Evolutionary conservation across 2,113 vertebrate genomes (phyloP).

Genomic region (Pedetes capensis): DNA sequence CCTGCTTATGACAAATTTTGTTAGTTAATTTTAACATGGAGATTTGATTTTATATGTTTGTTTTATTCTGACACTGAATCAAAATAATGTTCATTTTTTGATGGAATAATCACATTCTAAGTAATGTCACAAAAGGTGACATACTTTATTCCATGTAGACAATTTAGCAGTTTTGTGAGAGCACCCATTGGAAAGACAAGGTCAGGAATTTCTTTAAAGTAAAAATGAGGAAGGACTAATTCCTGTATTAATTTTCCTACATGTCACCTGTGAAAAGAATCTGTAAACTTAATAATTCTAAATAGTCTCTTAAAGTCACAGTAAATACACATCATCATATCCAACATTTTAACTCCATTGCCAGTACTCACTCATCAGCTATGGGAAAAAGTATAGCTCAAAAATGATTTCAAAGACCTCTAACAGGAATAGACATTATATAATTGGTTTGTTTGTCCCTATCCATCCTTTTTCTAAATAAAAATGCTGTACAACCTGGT

Average conservation of each 20-base stretch:
- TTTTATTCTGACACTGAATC: slow-evolving; percentile 24
- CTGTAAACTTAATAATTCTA: slow-evolving; percentile 1
- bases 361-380: neutral
- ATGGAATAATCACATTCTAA: neutral
- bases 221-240: neutral
- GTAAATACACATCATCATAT: neutral
- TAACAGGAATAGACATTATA: neutral
- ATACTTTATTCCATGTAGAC: neutral
- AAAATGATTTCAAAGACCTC: neutral
- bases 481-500: neutral
- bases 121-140: neutral
- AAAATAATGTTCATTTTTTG: neutral
- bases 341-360: neutral
- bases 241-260: neutral
- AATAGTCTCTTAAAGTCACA: neutral
- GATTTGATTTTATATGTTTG: neutral
- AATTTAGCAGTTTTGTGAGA: neutral
- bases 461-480: neutral
- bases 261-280: neutral
- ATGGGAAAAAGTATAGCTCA: neutral
- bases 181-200: neutral
- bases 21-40: neutral
- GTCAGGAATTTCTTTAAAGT: neutral
- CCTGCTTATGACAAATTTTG: neutral
- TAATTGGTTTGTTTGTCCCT: neutral